These are phyloP conservation scores for Ispidina lecontei DNA, from an alignment of 2,797 vertebrate genomes.

Conservation along the genomic window DNA sequence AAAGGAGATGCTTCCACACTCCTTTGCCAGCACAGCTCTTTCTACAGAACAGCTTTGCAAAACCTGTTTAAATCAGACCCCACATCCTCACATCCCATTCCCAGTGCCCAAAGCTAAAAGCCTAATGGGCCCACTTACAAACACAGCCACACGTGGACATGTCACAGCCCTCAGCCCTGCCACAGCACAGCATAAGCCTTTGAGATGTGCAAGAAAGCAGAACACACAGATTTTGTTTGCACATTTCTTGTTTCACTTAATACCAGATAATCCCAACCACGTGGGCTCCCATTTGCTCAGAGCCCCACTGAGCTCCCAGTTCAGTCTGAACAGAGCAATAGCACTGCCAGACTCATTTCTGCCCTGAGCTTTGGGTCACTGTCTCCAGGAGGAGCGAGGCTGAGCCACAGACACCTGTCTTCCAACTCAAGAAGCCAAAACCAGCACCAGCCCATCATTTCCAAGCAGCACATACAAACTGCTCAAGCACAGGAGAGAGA, in stretches of 20 bases:
- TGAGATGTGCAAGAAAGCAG: rapidly evolving
- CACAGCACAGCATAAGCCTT: rapidly evolving
- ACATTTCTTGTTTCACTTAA: not conserved
- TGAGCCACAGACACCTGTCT: not conserved
- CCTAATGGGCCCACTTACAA: not conserved
- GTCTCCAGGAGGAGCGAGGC: not conserved
- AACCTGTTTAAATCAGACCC: not conserved
- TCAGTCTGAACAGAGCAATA: rapidly evolving
- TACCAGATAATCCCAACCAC: not conserved
- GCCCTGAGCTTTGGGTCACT: not conserved
- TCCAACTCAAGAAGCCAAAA: not conserved
- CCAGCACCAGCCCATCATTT: not conserved
- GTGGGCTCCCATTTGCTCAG: not conserved
- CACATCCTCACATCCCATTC: not conserved
- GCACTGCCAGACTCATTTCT: not conserved
- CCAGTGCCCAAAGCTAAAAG: rapidly evolving
- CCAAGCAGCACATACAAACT: not conserved
- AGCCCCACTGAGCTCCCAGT: not conserved
- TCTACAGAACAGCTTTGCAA: not conserved
- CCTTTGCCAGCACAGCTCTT: not conserved
- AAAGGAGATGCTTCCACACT: not conserved
- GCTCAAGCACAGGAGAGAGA: not conserved
- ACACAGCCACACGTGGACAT: rapidly evolving
- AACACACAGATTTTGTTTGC: not conserved
- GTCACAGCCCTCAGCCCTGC: not conserved